phyloP scores from a whole-genome alignment of 35 echinoderm and acorn worm genomes.

The Apostichopus japonicus region DNA sequence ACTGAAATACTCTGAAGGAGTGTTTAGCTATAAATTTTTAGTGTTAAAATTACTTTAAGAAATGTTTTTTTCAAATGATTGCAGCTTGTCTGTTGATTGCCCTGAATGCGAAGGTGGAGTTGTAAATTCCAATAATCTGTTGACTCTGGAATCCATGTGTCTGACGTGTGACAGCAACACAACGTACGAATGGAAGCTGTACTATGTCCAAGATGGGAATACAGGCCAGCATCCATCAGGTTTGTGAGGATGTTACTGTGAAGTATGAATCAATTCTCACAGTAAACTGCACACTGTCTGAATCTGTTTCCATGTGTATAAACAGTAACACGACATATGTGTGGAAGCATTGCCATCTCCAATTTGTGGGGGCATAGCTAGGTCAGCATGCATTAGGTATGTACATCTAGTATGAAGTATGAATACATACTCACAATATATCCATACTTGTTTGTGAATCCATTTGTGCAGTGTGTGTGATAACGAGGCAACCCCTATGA shows the following conservation, averaged over 20 bases:
- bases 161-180: conserved; percentile 53
- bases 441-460: too few species aligned
- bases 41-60: background rate
- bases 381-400: background rate
- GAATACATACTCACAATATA: too few species aligned
- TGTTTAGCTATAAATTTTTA: too few species aligned
- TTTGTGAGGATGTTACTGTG: background rate
- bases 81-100: conserved; percentile 74
- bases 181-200: conserved; percentile 81
- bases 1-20: too few species aligned
- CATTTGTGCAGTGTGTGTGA: too few species aligned
- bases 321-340: too few species aligned
- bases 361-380: too few species aligned
- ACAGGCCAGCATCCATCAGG: conserved; percentile 52
- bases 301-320: too few species aligned
- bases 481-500: too few species aligned
- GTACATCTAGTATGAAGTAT: background rate
- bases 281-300: too few species aligned
- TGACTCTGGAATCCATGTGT: conserved; percentile 83
- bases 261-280: background rate
- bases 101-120: conserved; percentile 65
- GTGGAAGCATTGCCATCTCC: too few species aligned
- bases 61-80: conserved; percentile 8
- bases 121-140: conserved; percentile 75
- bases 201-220: conserved; percentile 73